Evolutionary conservation across 2,797 vertebrate genomes (phyloP), one percentile per base, ranked within the genome.

Genomic region (Urophycis tenuis): DNA sequence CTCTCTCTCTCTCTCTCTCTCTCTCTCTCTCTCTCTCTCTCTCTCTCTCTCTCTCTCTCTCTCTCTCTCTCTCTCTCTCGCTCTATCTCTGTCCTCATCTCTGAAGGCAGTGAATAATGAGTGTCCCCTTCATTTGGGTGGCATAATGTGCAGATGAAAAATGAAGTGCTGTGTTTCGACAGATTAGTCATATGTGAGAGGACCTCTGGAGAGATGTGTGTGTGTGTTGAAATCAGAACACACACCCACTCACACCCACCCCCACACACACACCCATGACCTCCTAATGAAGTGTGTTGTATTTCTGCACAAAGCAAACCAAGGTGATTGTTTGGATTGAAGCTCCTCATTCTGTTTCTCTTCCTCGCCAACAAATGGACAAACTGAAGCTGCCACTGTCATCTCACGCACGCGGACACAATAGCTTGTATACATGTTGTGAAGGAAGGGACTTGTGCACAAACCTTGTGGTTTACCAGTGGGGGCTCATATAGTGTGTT

Each of bases 121-220:
- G 92, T 87, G 90, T 85, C 82, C 86, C 86, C 84, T 87, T 90
- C 90, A 85, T 92, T 90, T 89, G 84, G 83, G 60, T 80, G 72
- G 84, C 74, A 83, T 88, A 91, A 92, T 90, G 86, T 89, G 82
- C 84, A 78, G 88, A 87, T 90, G 91, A 93, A 87, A 92, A 91
- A 93, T 90, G 87, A 89, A 90, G 85, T 86, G 83, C 85, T 86
- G 87, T 82, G 83, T 89, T 82, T 81, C 85, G 86, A 86, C 88
- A 85, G 88, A 91, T 91, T 88, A 87, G 85, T 90, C 90, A 89
- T 88, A 86, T 77, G 85, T 70, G 73, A 85, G 86, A 85, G 76
- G 82, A 89, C 83, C 88, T 89, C 85, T 67, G 41, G 80, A 81
- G 77, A 71, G 76, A 30, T 70, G 45, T 45, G 25, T 64, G 60